These are phyloP conservation scores for Perca schrenkii DNA, from an alignment of 2,113 vertebrate genomes.

Conservation along the genomic window DNA sequence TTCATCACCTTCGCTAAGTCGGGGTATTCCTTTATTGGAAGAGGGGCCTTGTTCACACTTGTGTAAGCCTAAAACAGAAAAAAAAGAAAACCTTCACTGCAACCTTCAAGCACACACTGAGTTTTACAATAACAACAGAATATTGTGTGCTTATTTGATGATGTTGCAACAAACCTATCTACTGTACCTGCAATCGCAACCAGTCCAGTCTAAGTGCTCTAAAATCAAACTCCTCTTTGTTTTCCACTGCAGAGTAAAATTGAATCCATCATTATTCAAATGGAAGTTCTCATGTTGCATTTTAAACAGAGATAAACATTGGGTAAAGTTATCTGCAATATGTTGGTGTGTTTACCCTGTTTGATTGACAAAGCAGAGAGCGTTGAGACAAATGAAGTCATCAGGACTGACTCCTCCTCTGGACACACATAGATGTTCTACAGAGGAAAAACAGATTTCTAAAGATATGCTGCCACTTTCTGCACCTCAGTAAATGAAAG, in stretches of 20 bases:
- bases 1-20: constrained; percentile 93
- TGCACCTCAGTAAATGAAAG: background rate
- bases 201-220: constrained; percentile 91
- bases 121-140: background rate
- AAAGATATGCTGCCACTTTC: background rate
- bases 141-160: background rate
- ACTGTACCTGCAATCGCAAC: constrained; percentile 91
- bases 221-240: constrained; percentile 89
- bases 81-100: background rate
- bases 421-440: constrained; percentile 95
- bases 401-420: constrained; percentile 94
- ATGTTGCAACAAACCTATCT: background rate
- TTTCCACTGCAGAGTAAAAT: constrained; percentile 83
- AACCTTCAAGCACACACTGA: background rate
- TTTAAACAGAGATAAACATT: background rate
- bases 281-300: background rate
- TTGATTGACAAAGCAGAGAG: constrained; percentile 89
- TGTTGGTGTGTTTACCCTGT: constrained; percentile 83
- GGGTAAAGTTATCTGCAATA: background rate
- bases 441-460: background rate
- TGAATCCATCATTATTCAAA: background rate
- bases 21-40: constrained; percentile 86
- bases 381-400: constrained; percentile 92
- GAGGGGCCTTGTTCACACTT: constrained; percentile 89
- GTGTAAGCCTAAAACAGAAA: constrained; percentile 87